These are phyloP conservation scores for Chloroclysta siterata DNA, from an alignment of 2,888 invertebrate genomes.

Conservation along the genomic window DNA sequence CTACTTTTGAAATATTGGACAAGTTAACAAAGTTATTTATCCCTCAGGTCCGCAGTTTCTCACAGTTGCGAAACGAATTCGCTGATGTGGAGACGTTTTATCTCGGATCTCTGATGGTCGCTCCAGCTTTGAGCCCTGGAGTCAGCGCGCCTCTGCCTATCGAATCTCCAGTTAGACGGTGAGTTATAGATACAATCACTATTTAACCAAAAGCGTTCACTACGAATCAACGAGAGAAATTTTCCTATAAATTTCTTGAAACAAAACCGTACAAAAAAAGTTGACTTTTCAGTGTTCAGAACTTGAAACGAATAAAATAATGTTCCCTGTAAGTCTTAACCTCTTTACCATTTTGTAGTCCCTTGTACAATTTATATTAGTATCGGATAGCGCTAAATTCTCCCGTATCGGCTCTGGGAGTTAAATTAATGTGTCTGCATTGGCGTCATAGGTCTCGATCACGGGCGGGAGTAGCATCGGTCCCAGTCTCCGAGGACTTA, in stretches of 20 bases:
- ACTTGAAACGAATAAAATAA: no score
- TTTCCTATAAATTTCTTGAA: no score
- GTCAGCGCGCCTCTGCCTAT: conserved; percentile 74
- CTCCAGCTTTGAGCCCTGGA: conserved; percentile 72
- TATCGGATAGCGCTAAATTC: not conserved
- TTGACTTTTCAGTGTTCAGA: no score
- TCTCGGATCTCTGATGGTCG: conserved; percentile 84
- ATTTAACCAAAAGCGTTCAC: not conserved
- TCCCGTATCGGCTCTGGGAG: not conserved
- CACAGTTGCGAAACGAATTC: conserved; percentile 96
- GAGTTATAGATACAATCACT: conserved; percentile 11
- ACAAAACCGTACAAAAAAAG: no score
- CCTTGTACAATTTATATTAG: no score
- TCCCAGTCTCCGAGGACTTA: conserved; percentile 69
- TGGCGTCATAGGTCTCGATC: conserved; percentile 66
- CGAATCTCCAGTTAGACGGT: conserved; percentile 79
- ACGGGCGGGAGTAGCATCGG: conserved; percentile 72
- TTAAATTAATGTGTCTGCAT: not conserved
- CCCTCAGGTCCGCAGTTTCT: conserved; percentile 92
- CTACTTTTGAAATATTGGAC: not conserved
- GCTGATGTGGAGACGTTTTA: conserved; percentile 96
- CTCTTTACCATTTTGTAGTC: no score
- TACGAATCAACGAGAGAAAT: not conserved
- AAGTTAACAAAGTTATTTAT: not conserved
- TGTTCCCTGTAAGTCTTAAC: no score